Evolutionary conservation across 1,140 invertebrate genomes (phyloP).

Genomic region (Macrostomum lignano): DNA sequence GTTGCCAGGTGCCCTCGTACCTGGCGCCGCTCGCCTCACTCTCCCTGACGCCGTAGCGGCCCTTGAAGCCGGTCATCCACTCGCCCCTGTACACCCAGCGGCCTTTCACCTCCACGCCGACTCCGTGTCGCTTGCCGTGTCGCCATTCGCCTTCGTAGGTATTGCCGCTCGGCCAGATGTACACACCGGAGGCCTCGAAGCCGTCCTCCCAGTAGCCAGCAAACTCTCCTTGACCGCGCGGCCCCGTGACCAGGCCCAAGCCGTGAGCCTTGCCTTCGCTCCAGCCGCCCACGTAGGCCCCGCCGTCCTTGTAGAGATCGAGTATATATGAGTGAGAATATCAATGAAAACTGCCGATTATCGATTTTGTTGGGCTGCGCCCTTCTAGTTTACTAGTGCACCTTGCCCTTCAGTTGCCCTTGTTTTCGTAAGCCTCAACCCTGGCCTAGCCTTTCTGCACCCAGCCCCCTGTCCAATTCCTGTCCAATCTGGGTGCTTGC

Average conservation of each 20-base stretch:
- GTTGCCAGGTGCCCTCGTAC: slow-evolving; percentile 97
- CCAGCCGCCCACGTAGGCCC: slow-evolving; percentile 96
- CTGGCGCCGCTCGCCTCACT: slow-evolving; percentile 73
- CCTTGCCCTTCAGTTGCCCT: too few relatives aligned
- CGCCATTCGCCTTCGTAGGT: slow-evolving; percentile 95
- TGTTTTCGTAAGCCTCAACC: too few relatives aligned
- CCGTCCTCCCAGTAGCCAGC: slow-evolving; percentile 93
- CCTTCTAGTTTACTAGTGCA: too few relatives aligned
- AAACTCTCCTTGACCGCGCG: slow-evolving; percentile 69
- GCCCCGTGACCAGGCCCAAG: slow-evolving; percentile 28
- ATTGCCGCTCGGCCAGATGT: slow-evolving; percentile 86
- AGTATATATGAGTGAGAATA: too few relatives aligned
- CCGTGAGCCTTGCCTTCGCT: slow-evolving; percentile 49
- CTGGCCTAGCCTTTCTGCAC: too few relatives aligned
- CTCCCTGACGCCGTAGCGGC: slow-evolving; percentile 80
- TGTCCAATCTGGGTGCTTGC: too few relatives aligned
- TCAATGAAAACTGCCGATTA: too few relatives aligned
- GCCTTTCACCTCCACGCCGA: slow-evolving; percentile 78
- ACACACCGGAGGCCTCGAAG: slow-evolving; percentile 91
- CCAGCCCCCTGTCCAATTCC: too few relatives aligned
- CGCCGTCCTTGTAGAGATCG: slow-evolving; percentile 99
- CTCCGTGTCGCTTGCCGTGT: slow-evolving; percentile 84
- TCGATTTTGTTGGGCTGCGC: too few relatives aligned
- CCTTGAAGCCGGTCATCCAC: slow-evolving; percentile 98
- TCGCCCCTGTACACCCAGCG: slow-evolving; percentile 89